Conservation (phyloP, 2,797 vertebrate species). For the Falco biarmicus region DNA sequence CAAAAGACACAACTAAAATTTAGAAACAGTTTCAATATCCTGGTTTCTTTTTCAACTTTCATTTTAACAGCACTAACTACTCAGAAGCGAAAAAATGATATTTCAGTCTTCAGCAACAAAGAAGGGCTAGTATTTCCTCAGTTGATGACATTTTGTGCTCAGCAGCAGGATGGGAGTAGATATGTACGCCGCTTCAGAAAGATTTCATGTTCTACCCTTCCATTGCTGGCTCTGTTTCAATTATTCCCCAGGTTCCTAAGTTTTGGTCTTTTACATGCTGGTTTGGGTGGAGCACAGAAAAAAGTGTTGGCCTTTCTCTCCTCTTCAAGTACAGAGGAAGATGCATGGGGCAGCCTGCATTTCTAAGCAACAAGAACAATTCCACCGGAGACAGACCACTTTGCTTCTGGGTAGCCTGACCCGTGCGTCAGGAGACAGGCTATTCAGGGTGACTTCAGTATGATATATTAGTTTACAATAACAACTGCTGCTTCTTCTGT, state of each 20-base stretch:
- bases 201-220: background rate
- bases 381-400: fast-evolving
- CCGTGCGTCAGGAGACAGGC: fast-evolving
- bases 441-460: background rate
- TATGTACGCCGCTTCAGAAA: background rate
- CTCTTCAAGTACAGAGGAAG: background rate
- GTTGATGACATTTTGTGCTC: background rate
- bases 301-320: background rate
- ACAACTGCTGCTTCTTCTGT: background rate
- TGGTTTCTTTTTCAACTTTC: background rate
- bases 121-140: background rate
- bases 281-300: background rate
- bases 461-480: background rate
- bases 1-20: background rate
- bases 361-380: background rate
- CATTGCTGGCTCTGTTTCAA: background rate
- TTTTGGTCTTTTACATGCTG: background rate
- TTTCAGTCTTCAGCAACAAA: background rate
- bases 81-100: background rate
- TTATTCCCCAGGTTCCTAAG: background rate
- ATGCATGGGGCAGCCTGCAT: background rate
- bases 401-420: background rate
- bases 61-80: constrained; percentile 3
- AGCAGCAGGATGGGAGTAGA: background rate
- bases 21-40: background rate